These are phyloP conservation scores for Caenorhabditis uteleia DNA, from an alignment of 2,888 invertebrate genomes.

Conservation along the genomic window DNA sequence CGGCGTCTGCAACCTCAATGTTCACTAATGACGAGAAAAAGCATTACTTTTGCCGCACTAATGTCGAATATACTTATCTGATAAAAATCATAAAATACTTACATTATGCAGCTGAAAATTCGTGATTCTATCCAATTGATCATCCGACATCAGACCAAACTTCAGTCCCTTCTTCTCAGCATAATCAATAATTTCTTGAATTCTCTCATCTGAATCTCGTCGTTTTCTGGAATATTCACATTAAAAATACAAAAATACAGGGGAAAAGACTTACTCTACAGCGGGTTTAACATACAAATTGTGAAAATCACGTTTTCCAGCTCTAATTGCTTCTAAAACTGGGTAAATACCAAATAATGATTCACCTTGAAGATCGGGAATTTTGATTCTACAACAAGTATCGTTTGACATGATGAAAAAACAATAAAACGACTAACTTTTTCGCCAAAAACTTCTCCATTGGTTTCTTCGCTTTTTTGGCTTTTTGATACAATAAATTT, in stretches of 20 bases:
- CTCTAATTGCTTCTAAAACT: conserved; percentile 38
- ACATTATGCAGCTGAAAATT: conserved; percentile 54
- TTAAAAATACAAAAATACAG: neutral
- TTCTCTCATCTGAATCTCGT: conserved; percentile 18
- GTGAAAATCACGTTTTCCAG: conserved; percentile 29
- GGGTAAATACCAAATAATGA: conserved; percentile 46
- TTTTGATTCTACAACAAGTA: conserved; percentile 23
- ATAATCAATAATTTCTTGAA: conserved; percentile 26
- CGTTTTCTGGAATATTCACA: conserved; percentile 27
- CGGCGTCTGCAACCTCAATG: too few species aligned
- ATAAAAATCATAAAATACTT: neutral
- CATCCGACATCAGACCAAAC: conserved; percentile 16
- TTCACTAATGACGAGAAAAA: too few species aligned
- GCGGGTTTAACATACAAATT: conserved; percentile 38
- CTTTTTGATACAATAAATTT: conserved; percentile 42
- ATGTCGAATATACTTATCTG: too few species aligned
- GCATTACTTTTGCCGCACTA: too few species aligned
- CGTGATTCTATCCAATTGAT: conserved; percentile 43
- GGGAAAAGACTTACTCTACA: conserved; percentile 4
- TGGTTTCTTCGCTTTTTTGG: conserved; percentile 40
- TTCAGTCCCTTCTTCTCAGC: conserved; percentile 13
- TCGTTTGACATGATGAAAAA: neutral
- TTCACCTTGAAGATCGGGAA: conserved; percentile 40
- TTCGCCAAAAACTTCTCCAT: conserved; percentile 35
- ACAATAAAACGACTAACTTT: conserved; percentile 19